Evolutionary conservation across 2,888 invertebrate species (phyloP), one percentile per base, ranked within the genome.

Genomic region (Mythimna ferrago): DNA sequence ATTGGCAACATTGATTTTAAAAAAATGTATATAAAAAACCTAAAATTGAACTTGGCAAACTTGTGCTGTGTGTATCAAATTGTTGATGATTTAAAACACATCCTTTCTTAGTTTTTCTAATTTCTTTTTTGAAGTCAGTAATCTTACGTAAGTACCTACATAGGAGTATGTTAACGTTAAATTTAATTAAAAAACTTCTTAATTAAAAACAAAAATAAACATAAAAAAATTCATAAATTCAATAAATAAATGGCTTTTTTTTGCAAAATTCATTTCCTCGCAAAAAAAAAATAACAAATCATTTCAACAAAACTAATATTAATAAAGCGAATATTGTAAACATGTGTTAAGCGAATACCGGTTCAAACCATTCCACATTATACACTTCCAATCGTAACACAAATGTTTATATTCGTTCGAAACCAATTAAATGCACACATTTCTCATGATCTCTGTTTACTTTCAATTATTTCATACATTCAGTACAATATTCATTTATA

Each of bases 401-500:
- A 62, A 71, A 66, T 76, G 53, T 73, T 82, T 60, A 80, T 69
- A 64, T 71, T 71, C 54, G 32, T 61, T 56, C 58, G 41, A 71
- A 77, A 73, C 56, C 68, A 83, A 78, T 83, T 78, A 80, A 82
- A 63, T 60, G 69, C 61, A 65, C 62, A 69, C 66, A 66, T 53
- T 62, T 60, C 58, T 66, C 62, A 63, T 72, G 57, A 82, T 76
- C 57, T 61, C 58, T 83, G 74, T 83, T 74, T 82, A 80, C 72
- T 78, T 83, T 80, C 66, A 73, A 73, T 80, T 74, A 81, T 81
- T 80, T 67, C 71, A 70, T 67, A 71, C 26, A 68, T 66, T 68
- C 35, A 56, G 69, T 70, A 48, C 16, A n/a, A 38, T 26, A 26
- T 77, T 67, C 58, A 69, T 69, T 65, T 58, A 53, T 56, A 66